A percentile compares a stretch with the other conserved stretches of the same genome.
Evolutionary conservation across 2,888 invertebrate genomes (phyloP).

Genomic region (Sialis fuliginosa): DNA sequence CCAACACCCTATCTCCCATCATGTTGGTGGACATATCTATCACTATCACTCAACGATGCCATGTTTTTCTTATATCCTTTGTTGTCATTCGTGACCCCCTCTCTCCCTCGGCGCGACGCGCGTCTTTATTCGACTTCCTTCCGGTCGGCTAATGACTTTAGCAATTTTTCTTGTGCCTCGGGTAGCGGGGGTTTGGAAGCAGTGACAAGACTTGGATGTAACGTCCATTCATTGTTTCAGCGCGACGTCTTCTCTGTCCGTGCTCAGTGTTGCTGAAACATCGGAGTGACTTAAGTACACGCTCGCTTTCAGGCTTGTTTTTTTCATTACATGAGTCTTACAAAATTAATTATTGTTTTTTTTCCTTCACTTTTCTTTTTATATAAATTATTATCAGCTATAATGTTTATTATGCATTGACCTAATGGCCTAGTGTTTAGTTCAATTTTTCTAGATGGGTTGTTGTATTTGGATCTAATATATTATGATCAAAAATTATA

Average conservation of each 20-base stretch:
- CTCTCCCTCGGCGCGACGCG: background rate
- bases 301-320: background rate
- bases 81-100: background rate
- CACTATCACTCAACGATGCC: background rate
- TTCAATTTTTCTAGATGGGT: too few relatives aligned
- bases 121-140: conserved; percentile 1
- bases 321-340: background rate
- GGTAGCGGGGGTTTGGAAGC: background rate
- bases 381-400: background rate
- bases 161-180: conserved; percentile 3
- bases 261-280: background rate
- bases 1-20: background rate
- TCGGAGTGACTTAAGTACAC: background rate
- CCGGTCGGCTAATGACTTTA: conserved; percentile 7
- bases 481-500: too few relatives aligned
- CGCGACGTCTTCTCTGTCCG: background rate
- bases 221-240: background rate
- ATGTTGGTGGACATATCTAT: background rate
- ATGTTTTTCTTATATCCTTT: background rate
- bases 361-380: background rate
- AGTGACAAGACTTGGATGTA: background rate
- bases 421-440: too few relatives aligned
- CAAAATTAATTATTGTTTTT: background rate
- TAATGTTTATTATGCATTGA: too few relatives aligned
- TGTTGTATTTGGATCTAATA: too few relatives aligned